Percentiles rank a stretch among this genome's conserved stretches.
phyloP scores from a whole-genome alignment of 2,113 vertebrate genomes.

The Ia io region DNA sequence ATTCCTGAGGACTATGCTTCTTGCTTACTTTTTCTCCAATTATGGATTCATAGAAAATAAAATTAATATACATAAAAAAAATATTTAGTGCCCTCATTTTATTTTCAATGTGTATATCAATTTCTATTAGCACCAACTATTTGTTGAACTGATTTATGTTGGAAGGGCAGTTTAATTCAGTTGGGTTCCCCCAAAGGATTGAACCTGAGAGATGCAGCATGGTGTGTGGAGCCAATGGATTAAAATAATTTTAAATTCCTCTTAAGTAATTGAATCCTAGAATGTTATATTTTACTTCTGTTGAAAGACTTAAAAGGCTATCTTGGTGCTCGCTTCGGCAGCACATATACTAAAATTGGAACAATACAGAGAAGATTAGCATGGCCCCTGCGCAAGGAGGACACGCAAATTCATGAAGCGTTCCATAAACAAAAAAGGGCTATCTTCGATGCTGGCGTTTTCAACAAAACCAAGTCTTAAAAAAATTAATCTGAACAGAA shows the following conservation, averaged over 20 bases:
- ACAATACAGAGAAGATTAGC: no score
- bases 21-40: background rate
- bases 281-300: constrained; percentile 45
- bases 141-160: background rate
- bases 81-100: background rate
- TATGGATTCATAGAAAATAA: constrained; percentile 49
- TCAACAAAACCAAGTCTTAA: constrained; percentile 60
- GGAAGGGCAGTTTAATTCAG: constrained; percentile 35
- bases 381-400: no score
- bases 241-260: constrained; percentile 48
- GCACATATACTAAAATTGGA: no score
- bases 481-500: constrained; percentile 40
- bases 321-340: background rate
- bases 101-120: constrained; percentile 6
- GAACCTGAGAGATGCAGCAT: constrained; percentile 9
- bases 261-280: constrained; percentile 52
- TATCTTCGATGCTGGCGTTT: background rate
- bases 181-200: background rate
- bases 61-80: constrained; percentile 40
- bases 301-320: constrained; percentile 62
- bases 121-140: background rate
- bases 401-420: no score
- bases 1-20: background rate
- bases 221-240: constrained; percentile 5
- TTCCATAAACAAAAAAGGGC: constrained; percentile 22